phyloP scores from a whole-genome alignment of 2,888 invertebrate species.

The Fabriciana adippe region DNA sequence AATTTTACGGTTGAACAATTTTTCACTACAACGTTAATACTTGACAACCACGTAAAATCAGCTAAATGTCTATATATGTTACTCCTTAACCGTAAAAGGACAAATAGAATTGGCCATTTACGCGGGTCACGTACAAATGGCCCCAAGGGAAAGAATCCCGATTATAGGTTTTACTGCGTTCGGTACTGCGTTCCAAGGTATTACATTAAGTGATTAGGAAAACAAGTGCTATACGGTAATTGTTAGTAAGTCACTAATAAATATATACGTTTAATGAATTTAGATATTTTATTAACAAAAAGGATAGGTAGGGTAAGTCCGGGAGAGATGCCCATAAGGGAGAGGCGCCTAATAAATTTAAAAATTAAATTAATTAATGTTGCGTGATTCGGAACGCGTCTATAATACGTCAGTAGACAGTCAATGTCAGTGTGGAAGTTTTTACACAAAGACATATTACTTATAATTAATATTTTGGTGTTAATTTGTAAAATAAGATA shows the following conservation, averaged over 20 bases:
- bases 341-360: too few species aligned
- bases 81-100: slow-evolving; percentile 36
- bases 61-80: slow-evolving; percentile 35
- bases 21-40: slow-evolving; percentile 21
- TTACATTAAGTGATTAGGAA: slow-evolving; percentile 49
- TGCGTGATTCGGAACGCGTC: too few species aligned
- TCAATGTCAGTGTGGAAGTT: too few species aligned
- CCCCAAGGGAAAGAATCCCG: slow-evolving; percentile 50
- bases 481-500: too few species aligned
- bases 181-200: slow-evolving; percentile 44
- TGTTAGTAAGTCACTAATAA: slow-evolving; percentile 21
- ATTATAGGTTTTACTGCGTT: slow-evolving; percentile 51
- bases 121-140: slow-evolving; percentile 53
- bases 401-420: too few species aligned
- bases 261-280: slow-evolving; percentile 1
- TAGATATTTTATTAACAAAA: too few species aligned
- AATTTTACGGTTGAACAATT: slow-evolving; percentile 10
- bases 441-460: too few species aligned
- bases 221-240: slow-evolving; percentile 24
- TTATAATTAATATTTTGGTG: too few species aligned
- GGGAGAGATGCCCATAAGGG: too few species aligned
- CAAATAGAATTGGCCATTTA: slow-evolving; percentile 45
- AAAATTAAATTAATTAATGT: too few species aligned
- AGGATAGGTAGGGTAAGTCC: too few species aligned
- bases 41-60: slow-evolving; percentile 25